Conservation (phyloP, 2,797 vertebrate species). For the Lagorchestes hirsutus region DNA sequence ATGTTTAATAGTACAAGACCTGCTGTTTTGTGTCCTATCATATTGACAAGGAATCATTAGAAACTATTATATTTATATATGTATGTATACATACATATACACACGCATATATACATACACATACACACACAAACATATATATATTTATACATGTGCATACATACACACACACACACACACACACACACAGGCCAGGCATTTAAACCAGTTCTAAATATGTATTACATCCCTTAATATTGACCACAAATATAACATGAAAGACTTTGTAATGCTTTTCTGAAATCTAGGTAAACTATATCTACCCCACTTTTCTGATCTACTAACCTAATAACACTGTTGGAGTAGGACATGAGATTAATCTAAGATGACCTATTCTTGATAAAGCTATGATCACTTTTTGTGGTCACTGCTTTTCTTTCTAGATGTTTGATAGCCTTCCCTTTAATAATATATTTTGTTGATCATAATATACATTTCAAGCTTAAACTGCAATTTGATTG, state of each 20-base stretch:
- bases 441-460: neutral
- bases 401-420: neutral
- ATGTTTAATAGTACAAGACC: neutral
- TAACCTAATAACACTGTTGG: neutral
- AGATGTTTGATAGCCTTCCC: neutral
- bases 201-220: neutral
- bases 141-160: too few relatives aligned
- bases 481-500: neutral
- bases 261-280: neutral
- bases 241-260: neutral
- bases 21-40: neutral
- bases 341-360: neutral
- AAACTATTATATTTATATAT: neutral
- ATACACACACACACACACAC: too few relatives aligned
- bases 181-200: neutral
- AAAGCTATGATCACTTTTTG: neutral
- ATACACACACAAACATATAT: too few relatives aligned
- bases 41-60: neutral
- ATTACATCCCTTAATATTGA: neutral
- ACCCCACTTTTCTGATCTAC: neutral
- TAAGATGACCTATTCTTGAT: neutral
- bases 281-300: neutral
- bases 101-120: too few relatives aligned
- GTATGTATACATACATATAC: too few relatives aligned
- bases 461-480: neutral